Conservation (phyloP, 1,140 invertebrate genomes). For the Cryptotermes secundus region DNA sequence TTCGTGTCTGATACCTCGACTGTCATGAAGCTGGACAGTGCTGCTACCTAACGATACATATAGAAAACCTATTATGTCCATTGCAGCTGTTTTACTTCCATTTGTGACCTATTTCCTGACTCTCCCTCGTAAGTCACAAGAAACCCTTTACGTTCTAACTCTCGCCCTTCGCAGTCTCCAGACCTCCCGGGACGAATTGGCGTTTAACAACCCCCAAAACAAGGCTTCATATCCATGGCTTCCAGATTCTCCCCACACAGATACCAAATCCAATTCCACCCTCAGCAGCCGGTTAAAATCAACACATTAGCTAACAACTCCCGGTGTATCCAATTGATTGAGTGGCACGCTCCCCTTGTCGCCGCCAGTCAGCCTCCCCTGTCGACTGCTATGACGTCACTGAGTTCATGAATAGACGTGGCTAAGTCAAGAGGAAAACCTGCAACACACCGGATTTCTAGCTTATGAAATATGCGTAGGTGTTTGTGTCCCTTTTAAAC, state of each 20-base stretch:
- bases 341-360: not conserved
- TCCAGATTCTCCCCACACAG: not conserved
- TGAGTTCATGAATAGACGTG: not conserved
- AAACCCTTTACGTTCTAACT: no score
- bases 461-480: no score
- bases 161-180: no score
- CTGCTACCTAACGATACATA: no score
- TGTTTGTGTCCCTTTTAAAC: no score
- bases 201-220: not conserved
- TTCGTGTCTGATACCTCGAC: no score
- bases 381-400: not conserved
- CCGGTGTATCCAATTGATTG: not conserved
- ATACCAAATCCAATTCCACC: not conserved
- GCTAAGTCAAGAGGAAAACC: not conserved
- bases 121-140: no score
- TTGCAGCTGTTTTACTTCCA: no score
- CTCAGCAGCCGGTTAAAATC: conserved; percentile 10
- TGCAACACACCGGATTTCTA: not conserved
- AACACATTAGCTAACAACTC: conserved; percentile 16
- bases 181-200: not conserved
- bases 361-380: not conserved
- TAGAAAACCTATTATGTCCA: no score
- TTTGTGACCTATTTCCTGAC: no score
- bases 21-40: no score
- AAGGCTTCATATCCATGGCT: not conserved